Evolutionary conservation across 2,888 invertebrate genomes (phyloP), one percentile per base, ranked within the genome.

Genomic region (Celastrina argiolus): DNA sequence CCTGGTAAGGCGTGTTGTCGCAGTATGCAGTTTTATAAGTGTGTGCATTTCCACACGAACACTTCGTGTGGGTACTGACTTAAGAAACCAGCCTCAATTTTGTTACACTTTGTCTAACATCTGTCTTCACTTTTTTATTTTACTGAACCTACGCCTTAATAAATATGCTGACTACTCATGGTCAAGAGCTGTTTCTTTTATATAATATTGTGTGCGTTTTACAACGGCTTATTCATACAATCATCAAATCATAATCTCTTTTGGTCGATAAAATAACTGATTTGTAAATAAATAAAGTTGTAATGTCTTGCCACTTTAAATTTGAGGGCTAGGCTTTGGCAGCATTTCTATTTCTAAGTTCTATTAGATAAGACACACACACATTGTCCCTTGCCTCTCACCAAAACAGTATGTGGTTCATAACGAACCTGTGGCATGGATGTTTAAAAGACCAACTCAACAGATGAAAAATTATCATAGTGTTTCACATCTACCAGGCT

Each of bases 301-400:
- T 12, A 14, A 12, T 12, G 18, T 18, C 18, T 51, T 51, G 51
- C 22, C 51, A 51, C 51, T 7, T 31, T 31, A 2, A 31, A 31
- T 51, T 51, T 51, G 14, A 26, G 51, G 51, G 22, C 51, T 51
- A 26, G 51, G 51, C 51, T 51, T 51, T 51, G 51, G 51, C 51
- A 51, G 51, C 51, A 16, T 51, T 51, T 51, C 22, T 51, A 51
- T 22, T 51, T 26, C 22, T 51, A 51, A 22, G 51, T 10, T 51
- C 51, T 51, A 26, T 51, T 22, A 12, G 5, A 26, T 51, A 22
- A 51, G 51, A 51, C 51, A 51, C 26, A 51, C 51, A 51, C 12
- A 26, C 36, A 36, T 36, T 36, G 10, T 10, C 51, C n/a, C n/a
- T 26, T 26, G 10, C 2, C 18, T 16, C 10, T 18, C 10, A 18